Percentiles rank a stretch among this genome's conserved stretches.
phyloP scores from a whole-genome alignment of 2,888 invertebrate species.

The Polymixis flavicincta region DNA sequence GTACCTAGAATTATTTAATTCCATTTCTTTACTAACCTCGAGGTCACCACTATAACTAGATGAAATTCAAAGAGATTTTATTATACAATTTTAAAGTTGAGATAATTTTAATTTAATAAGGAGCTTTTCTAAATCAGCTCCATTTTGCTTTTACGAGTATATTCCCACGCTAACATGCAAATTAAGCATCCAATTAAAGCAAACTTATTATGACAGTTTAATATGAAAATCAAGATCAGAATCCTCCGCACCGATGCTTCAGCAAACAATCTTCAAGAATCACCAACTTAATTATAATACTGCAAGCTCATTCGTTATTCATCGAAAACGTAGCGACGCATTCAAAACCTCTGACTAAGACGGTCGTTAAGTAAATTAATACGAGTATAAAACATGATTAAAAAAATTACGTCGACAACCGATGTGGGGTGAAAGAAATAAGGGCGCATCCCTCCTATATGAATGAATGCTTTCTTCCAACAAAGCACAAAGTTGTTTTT shows the following conservation, averaged over 20 bases:
- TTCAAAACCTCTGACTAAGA: conserved; percentile 82
- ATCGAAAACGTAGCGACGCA: conserved; percentile 85
- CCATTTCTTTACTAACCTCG: not conserved
- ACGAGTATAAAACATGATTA: conserved; percentile 90
- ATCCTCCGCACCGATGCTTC: conserved; percentile 70
- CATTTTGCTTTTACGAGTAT: conserved; percentile 9
- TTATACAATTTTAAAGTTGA: not conserved
- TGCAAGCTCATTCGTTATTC: conserved; percentile 86
- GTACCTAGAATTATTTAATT: conserved; percentile 3
- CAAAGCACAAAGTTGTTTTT: conserved; percentile 64
- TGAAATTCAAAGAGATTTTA: conserved; percentile 6
- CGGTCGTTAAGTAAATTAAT: conserved; percentile 90
- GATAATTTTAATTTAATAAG: conserved; percentile 23
- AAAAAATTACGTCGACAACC: conserved; percentile 88
- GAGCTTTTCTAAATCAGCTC: conserved; percentile 18
- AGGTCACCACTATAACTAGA: not conserved
- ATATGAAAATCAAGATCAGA: conserved; percentile 60
- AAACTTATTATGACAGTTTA: conserved; percentile 41
- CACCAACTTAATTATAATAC: conserved; percentile 68
- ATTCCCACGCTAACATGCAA: conserved; percentile 20
- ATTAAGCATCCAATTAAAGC: conserved; percentile 52
- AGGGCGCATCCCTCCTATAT: conserved; percentile 84
- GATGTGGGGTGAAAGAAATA: conserved; percentile 74
- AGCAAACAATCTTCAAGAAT: conserved; percentile 76
- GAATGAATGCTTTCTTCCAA: conserved; percentile 83